A percentile compares a stretch with the other conserved stretches of the same genome.
Evolutionary conservation across 1,140 invertebrate genomes (phyloP).

Genomic region (Drosophila carrolli): DNA sequence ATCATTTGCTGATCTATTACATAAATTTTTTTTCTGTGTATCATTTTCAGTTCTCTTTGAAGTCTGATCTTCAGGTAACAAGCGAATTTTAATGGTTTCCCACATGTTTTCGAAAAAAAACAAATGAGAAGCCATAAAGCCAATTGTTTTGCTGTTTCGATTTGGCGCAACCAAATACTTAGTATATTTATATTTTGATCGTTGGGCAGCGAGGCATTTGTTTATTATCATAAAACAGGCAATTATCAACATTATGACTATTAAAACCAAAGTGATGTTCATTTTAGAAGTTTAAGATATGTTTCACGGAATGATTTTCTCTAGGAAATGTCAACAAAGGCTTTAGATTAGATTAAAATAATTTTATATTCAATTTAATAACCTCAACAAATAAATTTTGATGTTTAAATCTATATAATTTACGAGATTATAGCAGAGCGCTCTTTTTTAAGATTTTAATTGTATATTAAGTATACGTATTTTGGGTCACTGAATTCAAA

Average conservation of each 20-base stretch:
- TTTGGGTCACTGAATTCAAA: neutral
- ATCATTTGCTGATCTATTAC: too few species aligned
- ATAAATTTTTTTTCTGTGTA: neutral
- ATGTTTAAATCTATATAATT: neutral
- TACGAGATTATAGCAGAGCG: neutral
- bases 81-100: constrained; percentile 5
- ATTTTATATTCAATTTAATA: neutral
- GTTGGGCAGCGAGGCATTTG: constrained; percentile 1
- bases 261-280: neutral
- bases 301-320: neutral
- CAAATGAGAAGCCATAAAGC: neutral
- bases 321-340: neutral
- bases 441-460: neutral
- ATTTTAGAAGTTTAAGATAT: neutral
- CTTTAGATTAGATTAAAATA: neutral
- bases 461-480: neutral
- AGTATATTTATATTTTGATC: constrained; percentile 1
- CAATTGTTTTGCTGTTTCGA: constrained; percentile 1
- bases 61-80: constrained; percentile 4
- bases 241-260: constrained; percentile 4
- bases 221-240: constrained; percentile 1
- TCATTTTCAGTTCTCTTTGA: neutral
- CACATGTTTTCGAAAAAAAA: constrained; percentile 8
- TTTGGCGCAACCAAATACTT: constrained; percentile 5
- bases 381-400: neutral